Conservation (phyloP, 2,797 vertebrate species). For the Semaprochilodus insignis region DNA sequence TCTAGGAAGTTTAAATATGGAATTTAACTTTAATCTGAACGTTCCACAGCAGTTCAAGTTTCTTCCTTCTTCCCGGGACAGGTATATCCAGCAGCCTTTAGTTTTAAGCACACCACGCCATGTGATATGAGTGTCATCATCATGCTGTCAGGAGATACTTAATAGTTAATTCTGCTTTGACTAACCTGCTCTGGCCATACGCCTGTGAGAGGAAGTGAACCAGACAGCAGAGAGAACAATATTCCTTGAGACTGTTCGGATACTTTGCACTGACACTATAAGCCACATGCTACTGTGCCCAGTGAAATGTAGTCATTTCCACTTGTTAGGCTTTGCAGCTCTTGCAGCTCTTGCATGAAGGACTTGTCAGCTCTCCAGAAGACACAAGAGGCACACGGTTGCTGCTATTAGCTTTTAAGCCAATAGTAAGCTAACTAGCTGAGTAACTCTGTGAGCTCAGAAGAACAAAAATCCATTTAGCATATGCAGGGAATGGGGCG, state of each 20-base stretch:
- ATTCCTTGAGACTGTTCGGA: slow-evolving; percentile 6
- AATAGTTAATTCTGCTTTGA: slow-evolving; percentile 57
- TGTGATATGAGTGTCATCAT: slow-evolving; percentile 35
- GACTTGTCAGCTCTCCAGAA: not conserved
- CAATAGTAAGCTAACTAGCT: not conserved
- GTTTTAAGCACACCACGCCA: slow-evolving; percentile 13
- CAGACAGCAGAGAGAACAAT: slow-evolving; percentile 33
- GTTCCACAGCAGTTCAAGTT: not conserved
- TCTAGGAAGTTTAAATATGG: too few relatives aligned
- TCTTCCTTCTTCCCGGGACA: not conserved
- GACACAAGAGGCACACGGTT: not conserved
- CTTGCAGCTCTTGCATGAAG: too few relatives aligned
- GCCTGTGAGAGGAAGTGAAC: slow-evolving; percentile 28
- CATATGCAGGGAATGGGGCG: too few relatives aligned
- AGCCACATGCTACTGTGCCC: too few relatives aligned
- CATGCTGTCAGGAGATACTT: slow-evolving; percentile 34
- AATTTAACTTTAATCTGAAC: too few relatives aligned
- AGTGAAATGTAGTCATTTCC: not conserved
- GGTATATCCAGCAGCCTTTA: not conserved
- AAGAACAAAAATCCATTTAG: too few relatives aligned
- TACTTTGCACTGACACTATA: not conserved
- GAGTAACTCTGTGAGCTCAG: not conserved
- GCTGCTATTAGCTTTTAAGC: not conserved
- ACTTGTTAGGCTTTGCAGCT: not conserved
- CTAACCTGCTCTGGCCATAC: slow-evolving; percentile 40